phyloP scores from a whole-genome alignment of 2,797 vertebrate species.

The Gymnoscopelus microlampas region DNA sequence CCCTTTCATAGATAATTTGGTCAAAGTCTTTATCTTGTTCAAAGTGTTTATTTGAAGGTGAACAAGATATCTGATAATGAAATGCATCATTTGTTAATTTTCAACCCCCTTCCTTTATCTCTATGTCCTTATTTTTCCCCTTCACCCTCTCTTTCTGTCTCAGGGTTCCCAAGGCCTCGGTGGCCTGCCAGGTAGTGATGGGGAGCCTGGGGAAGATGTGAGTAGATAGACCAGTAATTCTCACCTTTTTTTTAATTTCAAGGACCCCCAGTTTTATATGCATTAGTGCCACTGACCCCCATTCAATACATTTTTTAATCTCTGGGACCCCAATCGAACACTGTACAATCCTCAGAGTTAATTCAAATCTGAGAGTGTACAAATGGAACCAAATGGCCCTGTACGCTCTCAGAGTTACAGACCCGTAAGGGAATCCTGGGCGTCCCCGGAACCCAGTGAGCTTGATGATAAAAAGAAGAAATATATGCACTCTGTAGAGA shows the following conservation, averaged over 20 bases:
- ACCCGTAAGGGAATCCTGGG: no score
- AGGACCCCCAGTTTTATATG: no score
- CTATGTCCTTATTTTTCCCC: background rate
- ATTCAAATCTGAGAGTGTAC: no score
- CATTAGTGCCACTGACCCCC: no score
- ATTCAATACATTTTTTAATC: no score
- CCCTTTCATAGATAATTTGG: no score
- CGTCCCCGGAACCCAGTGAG: background rate
- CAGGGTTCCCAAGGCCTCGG: slow-evolving; percentile 59
- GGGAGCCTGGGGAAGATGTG: slow-evolving; percentile 78
- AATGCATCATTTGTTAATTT: background rate
- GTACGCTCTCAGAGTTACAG: no score
- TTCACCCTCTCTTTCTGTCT: slow-evolving; percentile 17
- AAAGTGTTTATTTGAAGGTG: no score
- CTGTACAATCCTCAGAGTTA: background rate
- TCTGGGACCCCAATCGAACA: background rate
- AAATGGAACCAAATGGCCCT: no score
- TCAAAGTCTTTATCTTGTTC: no score
- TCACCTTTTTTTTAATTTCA: background rate
- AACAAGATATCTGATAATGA: no score
- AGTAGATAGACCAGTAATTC: slow-evolving; percentile 30
- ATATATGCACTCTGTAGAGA: background rate
- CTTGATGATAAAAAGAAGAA: background rate
- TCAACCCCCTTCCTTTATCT: background rate
- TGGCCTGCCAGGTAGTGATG: slow-evolving; percentile 73